Evolutionary conservation across 1,140 invertebrate genomes (phyloP).

Genomic region (Lasaia peninsularis): DNA sequence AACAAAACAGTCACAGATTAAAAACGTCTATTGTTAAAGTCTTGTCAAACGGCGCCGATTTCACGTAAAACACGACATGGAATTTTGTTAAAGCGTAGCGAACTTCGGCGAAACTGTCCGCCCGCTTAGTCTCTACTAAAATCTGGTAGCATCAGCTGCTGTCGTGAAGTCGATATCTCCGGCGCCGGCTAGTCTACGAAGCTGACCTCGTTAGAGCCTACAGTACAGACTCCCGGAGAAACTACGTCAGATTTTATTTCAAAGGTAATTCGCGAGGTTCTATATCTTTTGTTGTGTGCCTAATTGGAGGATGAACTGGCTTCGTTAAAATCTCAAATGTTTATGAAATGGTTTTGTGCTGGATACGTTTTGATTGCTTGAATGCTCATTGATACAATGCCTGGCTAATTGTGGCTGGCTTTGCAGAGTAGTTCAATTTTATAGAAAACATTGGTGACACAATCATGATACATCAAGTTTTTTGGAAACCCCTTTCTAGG

Average conservation of each 20-base stretch:
- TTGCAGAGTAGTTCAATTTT: no score
- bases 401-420: no score
- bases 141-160: slow-evolving; percentile 59
- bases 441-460: no score
- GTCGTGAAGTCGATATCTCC: slow-evolving; percentile 49
- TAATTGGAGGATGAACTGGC: neutral
- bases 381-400: no score
- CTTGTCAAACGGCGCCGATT: neutral
- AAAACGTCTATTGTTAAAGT: neutral
- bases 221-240: slow-evolving; percentile 30
- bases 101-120: slow-evolving; percentile 33
- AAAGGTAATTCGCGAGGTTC: slow-evolving; percentile 10
- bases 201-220: slow-evolving; percentile 51
- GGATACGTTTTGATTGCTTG: no score
- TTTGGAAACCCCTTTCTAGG: no score
- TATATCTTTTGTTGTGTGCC: slow-evolving; percentile 14
- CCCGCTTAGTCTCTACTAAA: slow-evolving; percentile 42
- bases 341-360: neutral
- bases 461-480: no score
- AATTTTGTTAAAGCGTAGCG: slow-evolving; percentile 12
- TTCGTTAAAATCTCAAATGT: neutral
- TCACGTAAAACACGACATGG: neutral
- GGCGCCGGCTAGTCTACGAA: slow-evolving; percentile 64
- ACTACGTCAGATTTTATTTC: slow-evolving; percentile 27
- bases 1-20: slow-evolving; percentile 1